Evolutionary conservation across 2,797 vertebrate genomes (phyloP).

Genomic region (Tamandua tetradactyla): DNA sequence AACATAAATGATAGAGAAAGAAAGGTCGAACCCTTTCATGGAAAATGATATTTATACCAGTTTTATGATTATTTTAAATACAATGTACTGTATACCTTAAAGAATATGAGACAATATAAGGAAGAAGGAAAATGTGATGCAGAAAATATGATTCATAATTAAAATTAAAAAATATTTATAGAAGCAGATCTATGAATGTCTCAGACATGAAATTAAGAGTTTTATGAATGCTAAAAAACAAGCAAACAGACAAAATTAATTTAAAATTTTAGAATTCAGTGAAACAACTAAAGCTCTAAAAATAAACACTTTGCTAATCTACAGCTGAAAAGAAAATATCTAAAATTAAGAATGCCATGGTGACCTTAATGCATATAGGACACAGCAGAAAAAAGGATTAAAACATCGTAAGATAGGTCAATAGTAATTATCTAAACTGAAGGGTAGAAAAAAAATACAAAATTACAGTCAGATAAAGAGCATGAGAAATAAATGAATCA

Average conservation of each 20-base stretch:
- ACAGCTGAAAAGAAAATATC: not conserved
- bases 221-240: not conserved
- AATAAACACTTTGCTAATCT: not conserved
- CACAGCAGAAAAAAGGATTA: not conserved
- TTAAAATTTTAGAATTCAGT: not conserved
- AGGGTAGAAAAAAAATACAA: no score
- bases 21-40: not conserved
- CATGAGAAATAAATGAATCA: not conserved
- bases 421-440: not conserved
- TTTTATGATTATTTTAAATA: not conserved
- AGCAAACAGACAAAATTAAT: not conserved
- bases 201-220: not conserved
- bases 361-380: not conserved
- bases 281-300: not conserved
- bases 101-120: not conserved
- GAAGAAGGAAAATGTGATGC: not conserved
- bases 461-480: not conserved
- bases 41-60: not conserved
- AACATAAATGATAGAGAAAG: not conserved
- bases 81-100: not conserved
- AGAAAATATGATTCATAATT: not conserved
- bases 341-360: not conserved
- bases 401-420: not conserved
- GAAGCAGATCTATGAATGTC: not conserved
- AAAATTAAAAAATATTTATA: not conserved